Evolutionary conservation across 2,113 vertebrate genomes (phyloP).

Genomic region (Gadus chalcogrammus): DNA sequence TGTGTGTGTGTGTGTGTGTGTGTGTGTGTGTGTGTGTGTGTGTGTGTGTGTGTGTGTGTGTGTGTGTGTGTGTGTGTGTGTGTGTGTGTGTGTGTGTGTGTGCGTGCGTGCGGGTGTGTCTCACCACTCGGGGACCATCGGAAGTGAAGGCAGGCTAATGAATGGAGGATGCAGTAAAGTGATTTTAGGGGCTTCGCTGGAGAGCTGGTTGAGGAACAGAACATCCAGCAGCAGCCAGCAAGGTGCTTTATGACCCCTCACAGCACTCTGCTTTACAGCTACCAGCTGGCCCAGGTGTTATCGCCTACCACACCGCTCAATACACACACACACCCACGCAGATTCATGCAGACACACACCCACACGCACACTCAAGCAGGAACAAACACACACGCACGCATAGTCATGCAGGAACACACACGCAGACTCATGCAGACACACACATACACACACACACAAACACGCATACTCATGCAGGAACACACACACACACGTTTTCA

Average conservation of each 20-base stretch:
- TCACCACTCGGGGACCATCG: slow-evolving; percentile 27
- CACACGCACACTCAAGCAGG: not conserved
- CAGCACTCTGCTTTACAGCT: slow-evolving; percentile 51
- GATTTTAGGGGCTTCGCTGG: slow-evolving; percentile 58
- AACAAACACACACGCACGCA: too few species aligned
- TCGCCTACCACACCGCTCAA: slow-evolving; percentile 32
- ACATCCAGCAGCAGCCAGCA: slow-evolving; percentile 37
- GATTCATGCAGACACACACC: not conserved
- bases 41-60: too few species aligned
- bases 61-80: too few species aligned
- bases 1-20: too few species aligned
- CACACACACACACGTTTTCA: too few species aligned
- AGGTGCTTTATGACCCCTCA: slow-evolving; percentile 63
- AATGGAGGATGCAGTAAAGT: slow-evolving; percentile 61
- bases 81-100: not conserved
- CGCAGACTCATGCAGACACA: not conserved
- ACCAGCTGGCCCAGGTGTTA: slow-evolving; percentile 69
- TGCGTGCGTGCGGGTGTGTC: slow-evolving; percentile 16
- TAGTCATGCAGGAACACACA: too few species aligned
- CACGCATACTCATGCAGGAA: too few species aligned
- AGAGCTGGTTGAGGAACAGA: slow-evolving; percentile 62
- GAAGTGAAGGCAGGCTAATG: slow-evolving; percentile 50
- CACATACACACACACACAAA: not conserved
- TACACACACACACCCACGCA: slow-evolving; percentile 25
- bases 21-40: too few species aligned